Conservation (phyloP, 2,797 vertebrate genomes). For the Alauda arvensis region DNA sequence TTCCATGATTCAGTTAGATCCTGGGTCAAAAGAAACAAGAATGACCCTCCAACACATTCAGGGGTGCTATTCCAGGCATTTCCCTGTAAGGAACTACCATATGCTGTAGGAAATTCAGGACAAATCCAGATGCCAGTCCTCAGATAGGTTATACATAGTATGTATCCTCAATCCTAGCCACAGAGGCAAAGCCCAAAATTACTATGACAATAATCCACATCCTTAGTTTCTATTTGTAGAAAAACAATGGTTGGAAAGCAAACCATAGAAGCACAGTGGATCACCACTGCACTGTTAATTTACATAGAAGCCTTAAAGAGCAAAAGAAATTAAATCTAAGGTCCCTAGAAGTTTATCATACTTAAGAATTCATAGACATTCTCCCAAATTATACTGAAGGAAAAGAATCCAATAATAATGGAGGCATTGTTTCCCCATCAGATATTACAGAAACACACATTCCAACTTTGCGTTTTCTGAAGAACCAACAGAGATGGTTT, state of each 20-base stretch:
- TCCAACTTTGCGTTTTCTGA: neutral
- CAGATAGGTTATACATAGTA: neutral
- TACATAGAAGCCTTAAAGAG: neutral
- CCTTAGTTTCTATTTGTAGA: neutral
- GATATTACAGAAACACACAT: neutral
- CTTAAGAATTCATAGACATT: neutral
- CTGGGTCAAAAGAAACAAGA: neutral
- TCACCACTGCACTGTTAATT: neutral
- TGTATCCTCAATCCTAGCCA: neutral
- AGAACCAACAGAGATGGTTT: neutral
- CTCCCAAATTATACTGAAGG: neutral
- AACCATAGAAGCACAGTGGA: neutral
- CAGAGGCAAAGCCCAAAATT: neutral
- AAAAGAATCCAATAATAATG: neutral
- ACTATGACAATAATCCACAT: neutral
- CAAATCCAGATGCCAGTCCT: neutral
- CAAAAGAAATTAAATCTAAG: neutral
- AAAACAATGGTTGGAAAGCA: neutral
- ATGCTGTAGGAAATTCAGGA: neutral
- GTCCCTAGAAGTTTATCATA: neutral
- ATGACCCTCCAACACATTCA: neutral
- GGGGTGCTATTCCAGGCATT: neutral
- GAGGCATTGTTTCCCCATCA: neutral
- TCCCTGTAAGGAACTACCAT: neutral
- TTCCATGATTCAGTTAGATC: neutral